These are phyloP conservation scores for Heterohyrax brucei DNA, from an alignment of 2,797 vertebrate species.

Conservation along the genomic window DNA sequence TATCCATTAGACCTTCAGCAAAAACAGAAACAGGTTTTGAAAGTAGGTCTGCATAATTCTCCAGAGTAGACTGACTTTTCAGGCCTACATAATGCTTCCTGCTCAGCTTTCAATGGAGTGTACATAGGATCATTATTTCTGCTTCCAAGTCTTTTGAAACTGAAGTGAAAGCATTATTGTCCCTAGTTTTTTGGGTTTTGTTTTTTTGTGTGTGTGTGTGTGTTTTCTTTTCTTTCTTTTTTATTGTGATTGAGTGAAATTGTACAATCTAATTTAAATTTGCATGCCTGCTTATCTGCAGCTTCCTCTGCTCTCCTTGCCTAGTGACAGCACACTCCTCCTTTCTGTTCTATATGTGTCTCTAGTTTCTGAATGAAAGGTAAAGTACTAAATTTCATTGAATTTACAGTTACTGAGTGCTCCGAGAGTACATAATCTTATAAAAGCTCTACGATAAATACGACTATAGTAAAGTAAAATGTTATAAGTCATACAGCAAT, in stretches of 20 bases:
- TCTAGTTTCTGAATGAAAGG: not conserved
- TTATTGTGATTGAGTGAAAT: too few species aligned
- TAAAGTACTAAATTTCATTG: not conserved
- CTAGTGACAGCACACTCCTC: too few species aligned
- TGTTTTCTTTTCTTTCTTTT: too few species aligned
- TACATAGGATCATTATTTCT: not conserved
- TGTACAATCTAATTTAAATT: too few species aligned
- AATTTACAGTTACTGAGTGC: not conserved
- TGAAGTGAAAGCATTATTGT: not conserved
- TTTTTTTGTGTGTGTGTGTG: too few species aligned
- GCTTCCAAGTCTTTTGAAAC: not conserved
- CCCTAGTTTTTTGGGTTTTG: not conserved
- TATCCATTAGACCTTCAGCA: not conserved
- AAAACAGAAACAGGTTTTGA: not conserved
- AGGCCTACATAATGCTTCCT: not conserved
- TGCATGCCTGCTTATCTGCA: too few species aligned
- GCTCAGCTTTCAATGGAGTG: not conserved
- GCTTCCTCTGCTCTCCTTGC: too few species aligned
- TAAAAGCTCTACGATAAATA: not conserved
- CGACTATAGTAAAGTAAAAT: constrained; percentile 7
- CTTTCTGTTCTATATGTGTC: too few species aligned
- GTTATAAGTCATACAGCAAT: not conserved
- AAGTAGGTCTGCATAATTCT: not conserved
- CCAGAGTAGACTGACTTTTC: not conserved
- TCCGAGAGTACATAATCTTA: not conserved